Percentiles rank a stretch among this genome's conserved stretches.
Evolutionary conservation across 2,797 vertebrate genomes (phyloP).

Genomic region (Micromesistius poutassou): DNA sequence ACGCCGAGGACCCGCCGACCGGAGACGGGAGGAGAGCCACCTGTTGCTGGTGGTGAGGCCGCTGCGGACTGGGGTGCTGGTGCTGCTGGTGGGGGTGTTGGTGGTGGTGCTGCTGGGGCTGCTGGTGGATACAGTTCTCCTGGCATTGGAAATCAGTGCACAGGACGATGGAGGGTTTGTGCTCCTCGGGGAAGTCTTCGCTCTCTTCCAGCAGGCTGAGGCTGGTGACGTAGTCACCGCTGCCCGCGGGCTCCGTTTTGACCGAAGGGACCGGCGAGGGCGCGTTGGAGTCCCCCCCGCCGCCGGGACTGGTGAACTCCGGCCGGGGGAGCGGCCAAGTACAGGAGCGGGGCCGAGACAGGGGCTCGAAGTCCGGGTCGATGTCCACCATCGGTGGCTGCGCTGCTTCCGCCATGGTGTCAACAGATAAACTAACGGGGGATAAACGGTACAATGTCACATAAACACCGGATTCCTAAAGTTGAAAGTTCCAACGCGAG

Average conservation of each 20-base stretch:
- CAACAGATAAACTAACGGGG: conserved; percentile 26
- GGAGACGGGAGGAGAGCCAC: conserved; percentile 81
- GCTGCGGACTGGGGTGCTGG: conserved; percentile 56
- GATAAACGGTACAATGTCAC: conserved; percentile 63
- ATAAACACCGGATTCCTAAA: conserved; percentile 45
- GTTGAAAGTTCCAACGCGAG: conserved; percentile 12
- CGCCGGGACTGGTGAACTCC: conserved; percentile 85
- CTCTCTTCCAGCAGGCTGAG: conserved; percentile 86
- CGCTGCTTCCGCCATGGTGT: conserved; percentile 84
- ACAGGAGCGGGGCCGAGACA: conserved; percentile 91
- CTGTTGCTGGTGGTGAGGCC: conserved; percentile 72
- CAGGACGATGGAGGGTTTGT: conserved; percentile 69
- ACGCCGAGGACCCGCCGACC: conserved; percentile 41
- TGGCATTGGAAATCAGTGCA: conserved; percentile 83
- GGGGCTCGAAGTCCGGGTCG: conserved; percentile 94
- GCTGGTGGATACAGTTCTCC: conserved; percentile 78
- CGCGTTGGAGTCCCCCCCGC: conserved; percentile 84
- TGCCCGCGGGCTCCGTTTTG: conserved; percentile 76
- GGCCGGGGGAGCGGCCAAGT: conserved; percentile 95
- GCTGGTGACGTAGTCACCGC: conserved; percentile 82
- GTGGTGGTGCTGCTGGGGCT: conserved; percentile 63
- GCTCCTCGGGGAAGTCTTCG: conserved; percentile 79
- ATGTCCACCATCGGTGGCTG: conserved; percentile 88
- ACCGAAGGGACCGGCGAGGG: conserved; percentile 87
- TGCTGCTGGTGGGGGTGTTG: conserved; percentile 30